Evolutionary conservation across 2,797 vertebrate genomes (phyloP), one percentile per base, ranked within the genome.

Genomic region (Austrolebias charrua): DNA sequence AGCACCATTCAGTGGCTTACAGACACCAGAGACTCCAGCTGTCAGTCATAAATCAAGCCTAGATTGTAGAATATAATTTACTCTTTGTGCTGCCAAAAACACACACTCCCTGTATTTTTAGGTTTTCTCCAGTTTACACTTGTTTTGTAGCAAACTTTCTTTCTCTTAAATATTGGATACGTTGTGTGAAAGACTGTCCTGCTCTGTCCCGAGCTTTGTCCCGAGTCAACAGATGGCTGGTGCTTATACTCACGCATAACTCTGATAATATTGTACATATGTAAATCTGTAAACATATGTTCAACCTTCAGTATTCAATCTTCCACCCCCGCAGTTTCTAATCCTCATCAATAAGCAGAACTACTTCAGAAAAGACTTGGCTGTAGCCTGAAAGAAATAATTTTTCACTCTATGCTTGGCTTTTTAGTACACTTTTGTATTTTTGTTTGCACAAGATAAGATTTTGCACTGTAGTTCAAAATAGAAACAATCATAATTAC

Each of bases 201-300:
- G 51, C 56, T 67, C n/a, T 63, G 54, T 58, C 59, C 56, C 59
- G 31, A 46, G 59, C 73, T 75, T 81, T 75, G 76, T 86, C 70
- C 64, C 80, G 71, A 82, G 79, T 81, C 75, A 59, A 60, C 87
- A 89, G 83, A 85, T 89, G 86, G 86, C 55, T 19, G 0, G 33
- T 3, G 56, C 75, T 63, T 49, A 70, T 56, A 79, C 60, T 24
- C 24, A 77, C 35, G 20, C 78, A 69, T 61, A 76, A 65, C 73
- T 66, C 66, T 71, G 72, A 75, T 75, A 61, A 76, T 81, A 68
- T 69, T 76, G 65, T 76, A 72, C 77, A 80, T 73, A 78, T 88
- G 78, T 85, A 78, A 87, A 82, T 83, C 71, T 80, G 51, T 55
- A 75, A 89, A 82, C 84, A 87, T 83, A 82, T 85, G 84, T 79